A percentile compares a stretch with the other conserved stretches of the same genome.
Evolutionary conservation across 2,888 invertebrate species (phyloP).

Genomic region (Morinoia aosen): DNA sequence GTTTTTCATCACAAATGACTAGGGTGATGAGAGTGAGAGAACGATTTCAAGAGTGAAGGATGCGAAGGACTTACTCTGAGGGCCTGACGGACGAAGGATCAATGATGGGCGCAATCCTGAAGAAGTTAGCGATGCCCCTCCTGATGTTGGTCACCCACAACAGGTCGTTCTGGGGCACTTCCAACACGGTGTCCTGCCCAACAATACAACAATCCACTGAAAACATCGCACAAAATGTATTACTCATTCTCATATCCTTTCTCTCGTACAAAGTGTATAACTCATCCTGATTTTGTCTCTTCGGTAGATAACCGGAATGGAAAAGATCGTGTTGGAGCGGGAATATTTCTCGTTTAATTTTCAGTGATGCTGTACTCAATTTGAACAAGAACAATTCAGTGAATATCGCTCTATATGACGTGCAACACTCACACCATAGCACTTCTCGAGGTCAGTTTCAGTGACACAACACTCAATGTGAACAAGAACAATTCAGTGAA

Average conservation of each 20-base stretch:
- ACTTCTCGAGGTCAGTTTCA: no score
- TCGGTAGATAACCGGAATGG: not conserved
- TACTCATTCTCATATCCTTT: not conserved
- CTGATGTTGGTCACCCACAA: conserved; percentile 34
- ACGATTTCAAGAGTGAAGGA: not conserved
- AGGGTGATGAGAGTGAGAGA: not conserved
- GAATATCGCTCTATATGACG: no score
- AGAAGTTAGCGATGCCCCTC: conserved; percentile 33
- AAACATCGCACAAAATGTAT: not conserved
- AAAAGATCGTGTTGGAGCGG: not conserved
- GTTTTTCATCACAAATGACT: not conserved
- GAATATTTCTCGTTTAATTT: not conserved
- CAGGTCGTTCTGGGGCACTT: not conserved
- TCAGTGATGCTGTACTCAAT: no score
- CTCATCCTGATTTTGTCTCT: not conserved
- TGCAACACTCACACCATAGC: no score
- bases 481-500: no score
- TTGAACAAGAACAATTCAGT: no score
- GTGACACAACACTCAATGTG: no score
- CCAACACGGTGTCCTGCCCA: conserved; percentile 26
- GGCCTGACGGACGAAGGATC: conserved; percentile 41
- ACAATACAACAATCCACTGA: not conserved
- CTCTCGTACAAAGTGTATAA: not conserved
- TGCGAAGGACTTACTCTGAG: not conserved
- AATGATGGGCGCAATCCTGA: conserved; percentile 44